A percentile compares a stretch with the other conserved stretches of the same genome.
These are phyloP conservation scores for Heteromurus nitidus DNA, from an alignment of 2,888 invertebrate genomes.

Conservation along the genomic window DNA sequence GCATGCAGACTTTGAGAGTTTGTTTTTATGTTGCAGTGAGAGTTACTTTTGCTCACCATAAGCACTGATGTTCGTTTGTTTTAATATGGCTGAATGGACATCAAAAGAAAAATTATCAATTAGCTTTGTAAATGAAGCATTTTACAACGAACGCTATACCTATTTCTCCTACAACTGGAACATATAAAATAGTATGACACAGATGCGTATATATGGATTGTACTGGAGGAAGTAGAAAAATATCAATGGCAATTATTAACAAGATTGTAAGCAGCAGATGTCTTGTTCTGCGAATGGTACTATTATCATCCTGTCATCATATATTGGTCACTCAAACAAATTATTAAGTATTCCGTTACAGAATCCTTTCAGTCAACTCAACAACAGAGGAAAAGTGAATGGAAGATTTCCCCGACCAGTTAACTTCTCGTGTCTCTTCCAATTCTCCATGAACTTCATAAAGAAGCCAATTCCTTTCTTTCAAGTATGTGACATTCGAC, in stretches of 20 bases:
- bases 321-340: conserved; percentile 22
- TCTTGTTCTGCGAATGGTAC: background rate
- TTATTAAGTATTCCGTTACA: background rate
- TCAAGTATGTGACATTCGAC: conserved; percentile 1
- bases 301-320: conserved; percentile 24
- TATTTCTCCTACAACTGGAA: conserved; percentile 19
- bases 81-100: background rate
- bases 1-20: too few relatives aligned
- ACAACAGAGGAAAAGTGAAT: too few relatives aligned
- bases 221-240: background rate
- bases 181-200: too few relatives aligned
- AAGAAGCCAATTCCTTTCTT: conserved; percentile 19
- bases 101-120: conserved; percentile 16
- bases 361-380: background rate
- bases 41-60: too few relatives aligned
- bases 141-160: conserved; percentile 7
- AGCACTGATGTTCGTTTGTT: background rate
- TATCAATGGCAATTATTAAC: background rate
- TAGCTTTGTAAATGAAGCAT: conserved; percentile 7
- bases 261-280: background rate
- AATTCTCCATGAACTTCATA: conserved; percentile 16
- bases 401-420: too few relatives aligned
- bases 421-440: background rate
- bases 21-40: too few relatives aligned
- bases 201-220: too few relatives aligned